phyloP scores from a whole-genome alignment of 2,888 invertebrate genomes.

The Malacosoma neustria region DNA sequence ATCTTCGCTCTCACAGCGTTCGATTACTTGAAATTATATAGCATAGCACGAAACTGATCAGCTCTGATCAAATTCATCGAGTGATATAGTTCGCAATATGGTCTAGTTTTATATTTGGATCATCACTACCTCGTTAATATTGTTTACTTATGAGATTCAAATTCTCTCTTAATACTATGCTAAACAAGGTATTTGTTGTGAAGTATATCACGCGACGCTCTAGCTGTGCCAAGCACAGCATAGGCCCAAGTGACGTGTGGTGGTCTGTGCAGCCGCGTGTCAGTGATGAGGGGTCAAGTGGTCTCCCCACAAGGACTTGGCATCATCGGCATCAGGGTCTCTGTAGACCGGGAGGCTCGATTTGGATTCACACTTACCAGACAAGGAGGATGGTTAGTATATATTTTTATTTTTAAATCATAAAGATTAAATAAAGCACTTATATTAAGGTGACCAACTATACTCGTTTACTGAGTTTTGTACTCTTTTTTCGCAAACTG shows the following conservation, averaged over 20 bases:
- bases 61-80: slow-evolving; percentile 33
- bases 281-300: slow-evolving; percentile 98
- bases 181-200: too few relatives aligned
- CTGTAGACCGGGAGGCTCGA: slow-evolving; percentile 93
- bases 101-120: background rate
- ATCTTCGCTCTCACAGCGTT: slow-evolving; percentile 58
- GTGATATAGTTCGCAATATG: slow-evolving; percentile 34
- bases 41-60: slow-evolving; percentile 48
- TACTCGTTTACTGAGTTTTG: too few relatives aligned
- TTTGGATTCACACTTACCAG: slow-evolving; percentile 97
- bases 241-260: slow-evolving; percentile 41
- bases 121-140: too few relatives aligned
- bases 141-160: too few relatives aligned
- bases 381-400: slow-evolving; percentile 94
- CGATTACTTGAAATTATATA: slow-evolving; percentile 33
- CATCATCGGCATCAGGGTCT: slow-evolving; percentile 97
- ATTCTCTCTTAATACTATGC: too few relatives aligned
- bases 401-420: slow-evolving; percentile 1
- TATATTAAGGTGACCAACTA: too few relatives aligned
- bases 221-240: slow-evolving; percentile 27
- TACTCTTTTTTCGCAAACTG: too few relatives aligned
- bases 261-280: slow-evolving; percentile 90
- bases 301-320: slow-evolving; percentile 95
- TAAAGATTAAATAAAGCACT: background rate
- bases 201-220: slow-evolving; percentile 27